A percentile compares a stretch with the other conserved stretches of the same genome.
Evolutionary conservation across 2,113 vertebrate genomes (phyloP).

Genomic region (Edolisoma coerulescens): DNA sequence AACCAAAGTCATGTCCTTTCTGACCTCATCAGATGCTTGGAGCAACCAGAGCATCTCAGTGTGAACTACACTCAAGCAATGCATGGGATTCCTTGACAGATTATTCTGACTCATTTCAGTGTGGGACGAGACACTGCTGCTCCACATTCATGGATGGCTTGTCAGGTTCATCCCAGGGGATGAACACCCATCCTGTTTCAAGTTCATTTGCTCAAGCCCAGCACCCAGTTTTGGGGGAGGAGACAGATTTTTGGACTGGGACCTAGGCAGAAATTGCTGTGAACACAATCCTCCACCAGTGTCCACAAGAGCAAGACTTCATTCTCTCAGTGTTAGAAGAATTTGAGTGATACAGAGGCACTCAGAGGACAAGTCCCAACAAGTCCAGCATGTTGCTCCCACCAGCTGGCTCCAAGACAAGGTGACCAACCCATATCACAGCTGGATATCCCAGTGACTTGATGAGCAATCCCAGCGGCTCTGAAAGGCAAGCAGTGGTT

Average conservation of each 20-base stretch:
- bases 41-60: neutral
- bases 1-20: neutral
- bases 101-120: constrained; percentile 6
- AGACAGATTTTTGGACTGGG: neutral
- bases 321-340: neutral
- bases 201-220: neutral
- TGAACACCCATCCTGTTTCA: neutral
- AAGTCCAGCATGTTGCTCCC: neutral
- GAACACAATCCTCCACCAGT: neutral
- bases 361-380: neutral
- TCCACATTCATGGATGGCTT: neutral
- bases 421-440: neutral
- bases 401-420: neutral
- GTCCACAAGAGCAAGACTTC: neutral
- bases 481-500: constrained; percentile 1
- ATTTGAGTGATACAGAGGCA: neutral
- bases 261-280: neutral
- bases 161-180: neutral
- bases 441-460: neutral
- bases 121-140: neutral
- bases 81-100: neutral
- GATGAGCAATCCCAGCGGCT: neutral
- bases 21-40: neutral
- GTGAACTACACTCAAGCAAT: neutral
- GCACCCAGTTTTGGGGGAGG: neutral